These are phyloP conservation scores for Drosophila mimica DNA, from an alignment of 2,888 invertebrate species.

Conservation along the genomic window DNA sequence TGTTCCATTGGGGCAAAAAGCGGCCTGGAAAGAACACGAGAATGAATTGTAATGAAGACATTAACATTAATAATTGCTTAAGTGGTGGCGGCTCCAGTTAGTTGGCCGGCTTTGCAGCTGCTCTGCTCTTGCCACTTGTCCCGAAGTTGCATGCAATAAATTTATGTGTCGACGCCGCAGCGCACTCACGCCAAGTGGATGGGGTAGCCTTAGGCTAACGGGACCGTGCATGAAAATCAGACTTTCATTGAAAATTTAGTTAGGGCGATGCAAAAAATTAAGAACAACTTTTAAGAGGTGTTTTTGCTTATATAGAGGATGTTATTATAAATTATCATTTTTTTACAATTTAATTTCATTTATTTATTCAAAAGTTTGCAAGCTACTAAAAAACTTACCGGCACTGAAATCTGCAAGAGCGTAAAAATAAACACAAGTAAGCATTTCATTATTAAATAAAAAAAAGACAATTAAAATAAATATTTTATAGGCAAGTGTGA, in stretches of 20 bases:
- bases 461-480: background rate
- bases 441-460: background rate
- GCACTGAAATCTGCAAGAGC: background rate
- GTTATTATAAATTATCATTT: background rate
- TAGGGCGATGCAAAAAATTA: background rate
- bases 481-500: background rate
- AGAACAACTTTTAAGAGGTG: background rate
- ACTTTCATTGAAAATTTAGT: background rate
- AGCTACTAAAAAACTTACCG: background rate
- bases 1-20: conserved; percentile 11
- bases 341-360: background rate
- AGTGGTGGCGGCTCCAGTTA: conserved; percentile 29
- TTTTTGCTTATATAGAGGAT: background rate
- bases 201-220: background rate
- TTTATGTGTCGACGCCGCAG: conserved; percentile 24
- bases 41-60: conserved; percentile 76
- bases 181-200: conserved; percentile 3
- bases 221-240: background rate
- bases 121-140: conserved; percentile 8
- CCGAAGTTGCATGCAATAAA: conserved; percentile 40
- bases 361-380: background rate
- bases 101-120: background rate
- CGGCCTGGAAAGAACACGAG: conserved; percentile 40
- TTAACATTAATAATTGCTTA: conserved; percentile 75
- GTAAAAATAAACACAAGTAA: background rate